phyloP scores from a whole-genome alignment of 2,888 invertebrate genomes.

The Podabrus alpinus region DNA sequence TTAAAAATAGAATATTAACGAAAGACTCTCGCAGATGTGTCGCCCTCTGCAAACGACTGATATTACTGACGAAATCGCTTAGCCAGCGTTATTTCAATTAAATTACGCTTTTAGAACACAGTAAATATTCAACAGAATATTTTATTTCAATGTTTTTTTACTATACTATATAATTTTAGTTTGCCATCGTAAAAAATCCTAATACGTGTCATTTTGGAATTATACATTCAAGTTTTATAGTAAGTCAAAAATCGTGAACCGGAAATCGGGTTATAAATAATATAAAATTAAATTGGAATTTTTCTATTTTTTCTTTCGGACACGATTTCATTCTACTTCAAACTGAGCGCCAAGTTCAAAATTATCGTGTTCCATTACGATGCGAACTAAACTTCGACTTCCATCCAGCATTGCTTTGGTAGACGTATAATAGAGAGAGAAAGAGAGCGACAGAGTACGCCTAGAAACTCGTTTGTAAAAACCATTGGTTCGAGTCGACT shows the following conservation, averaged over 20 bases:
- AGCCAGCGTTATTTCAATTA: neutral
- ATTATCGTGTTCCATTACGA: neutral
- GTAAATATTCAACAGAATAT: neutral
- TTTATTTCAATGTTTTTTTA: no score
- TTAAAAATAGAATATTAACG: conserved; percentile 23
- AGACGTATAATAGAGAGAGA: neutral
- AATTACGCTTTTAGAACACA: neutral
- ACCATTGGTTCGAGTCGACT: neutral
- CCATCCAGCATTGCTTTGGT: neutral
- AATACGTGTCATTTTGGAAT: neutral
- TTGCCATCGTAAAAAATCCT: neutral
- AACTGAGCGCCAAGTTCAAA: neutral
- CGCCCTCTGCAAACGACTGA: conserved; percentile 41
- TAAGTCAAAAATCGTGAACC: neutral
- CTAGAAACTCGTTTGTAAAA: neutral
- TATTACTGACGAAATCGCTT: conserved; percentile 14
- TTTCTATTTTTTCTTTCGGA: neutral
- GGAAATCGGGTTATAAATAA: neutral
- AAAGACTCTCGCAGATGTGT: conserved; percentile 23
- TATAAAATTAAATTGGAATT: neutral
- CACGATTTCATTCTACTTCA: neutral
- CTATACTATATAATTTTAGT: neutral
- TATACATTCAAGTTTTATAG: neutral
- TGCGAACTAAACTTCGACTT: neutral
- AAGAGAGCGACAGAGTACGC: neutral